phyloP scores from a whole-genome alignment of 2,888 invertebrate species.

The Synanthedon vespiformis region DNA sequence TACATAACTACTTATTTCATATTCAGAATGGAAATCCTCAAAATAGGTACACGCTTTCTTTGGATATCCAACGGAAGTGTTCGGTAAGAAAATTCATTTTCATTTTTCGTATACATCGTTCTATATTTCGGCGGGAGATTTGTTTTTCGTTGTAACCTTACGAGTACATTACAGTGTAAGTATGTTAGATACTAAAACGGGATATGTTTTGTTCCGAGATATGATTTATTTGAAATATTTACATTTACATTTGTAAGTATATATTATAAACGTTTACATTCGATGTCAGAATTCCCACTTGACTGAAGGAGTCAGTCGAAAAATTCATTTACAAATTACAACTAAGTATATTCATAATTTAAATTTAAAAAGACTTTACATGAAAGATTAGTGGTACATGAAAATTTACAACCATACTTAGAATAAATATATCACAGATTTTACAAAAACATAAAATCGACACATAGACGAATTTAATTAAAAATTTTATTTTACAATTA shows the following conservation, averaged over 20 bases:
- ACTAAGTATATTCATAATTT: slow-evolving; percentile 15
- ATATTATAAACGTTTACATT: slow-evolving; percentile 3
- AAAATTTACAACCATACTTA: slow-evolving; percentile 59
- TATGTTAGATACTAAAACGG: slow-evolving; percentile 25
- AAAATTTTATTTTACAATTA: slow-evolving; percentile 4
- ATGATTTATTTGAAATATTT: slow-evolving; percentile 35
- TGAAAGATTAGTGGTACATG: slow-evolving; percentile 22
- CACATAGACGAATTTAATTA: slow-evolving; percentile 8
- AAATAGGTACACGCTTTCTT: slow-evolving; percentile 29
- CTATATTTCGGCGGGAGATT: slow-evolving; percentile 28
- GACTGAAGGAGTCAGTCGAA: no score
- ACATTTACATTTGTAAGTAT: neutral
- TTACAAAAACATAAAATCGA: slow-evolving; percentile 48
- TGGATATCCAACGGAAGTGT: slow-evolving; percentile 36
- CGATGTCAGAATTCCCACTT: slow-evolving; percentile 5
- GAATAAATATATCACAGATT: slow-evolving; percentile 71
- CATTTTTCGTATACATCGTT: slow-evolving; percentile 59
- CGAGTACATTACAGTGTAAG: slow-evolving; percentile 20
- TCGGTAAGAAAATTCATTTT: slow-evolving; percentile 23
- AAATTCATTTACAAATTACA: slow-evolving; percentile 7
- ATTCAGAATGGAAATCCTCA: slow-evolving; percentile 41
- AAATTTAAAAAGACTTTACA: slow-evolving; percentile 35
- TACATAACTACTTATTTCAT: slow-evolving; percentile 39
- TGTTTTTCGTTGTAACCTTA: slow-evolving; percentile 43
- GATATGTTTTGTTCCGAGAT: slow-evolving; percentile 64